Percentiles rank a stretch among this genome's conserved stretches.
Evolutionary conservation across 92 coral and sea anemone genomes (phyloP).

Genomic region (Siderastrea siderea): DNA sequence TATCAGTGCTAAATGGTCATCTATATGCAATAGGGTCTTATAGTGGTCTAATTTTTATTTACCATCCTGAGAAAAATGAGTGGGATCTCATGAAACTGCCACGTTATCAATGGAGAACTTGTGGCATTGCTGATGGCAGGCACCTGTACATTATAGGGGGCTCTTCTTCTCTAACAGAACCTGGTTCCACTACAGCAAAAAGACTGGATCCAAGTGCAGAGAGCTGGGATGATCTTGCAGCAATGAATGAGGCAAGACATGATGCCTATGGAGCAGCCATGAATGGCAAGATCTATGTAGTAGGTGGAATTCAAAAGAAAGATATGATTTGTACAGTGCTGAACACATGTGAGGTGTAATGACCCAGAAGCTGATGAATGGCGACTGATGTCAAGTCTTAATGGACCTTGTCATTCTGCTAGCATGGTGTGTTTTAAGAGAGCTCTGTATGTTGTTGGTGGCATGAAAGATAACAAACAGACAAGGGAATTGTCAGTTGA

Average conservation of each 20-base stretch:
- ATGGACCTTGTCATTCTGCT: conserved; percentile 64
- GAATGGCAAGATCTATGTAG: conserved; percentile 72
- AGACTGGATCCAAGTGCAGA: conserved; percentile 54
- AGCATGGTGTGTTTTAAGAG: conserved; percentile 72
- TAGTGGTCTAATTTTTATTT: conserved; percentile 37
- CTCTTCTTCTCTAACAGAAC: not conserved
- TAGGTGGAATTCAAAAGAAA: conserved; percentile 44
- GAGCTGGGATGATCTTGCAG: conserved; percentile 55
- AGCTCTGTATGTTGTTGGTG: conserved; percentile 75
- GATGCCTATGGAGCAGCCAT: conserved; percentile 60
- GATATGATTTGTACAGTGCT: conserved; percentile 10
- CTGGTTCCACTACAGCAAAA: conserved; percentile 8
- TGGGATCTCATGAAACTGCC: conserved; percentile 43
- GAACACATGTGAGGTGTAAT: conserved; percentile 68
- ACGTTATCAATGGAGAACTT: conserved; percentile 59
- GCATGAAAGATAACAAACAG: not conserved
- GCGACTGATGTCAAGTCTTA: conserved; percentile 70
- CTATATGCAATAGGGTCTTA: conserved; percentile 43
- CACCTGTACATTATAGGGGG: conserved; percentile 75
- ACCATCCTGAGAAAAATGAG: conserved; percentile 56
- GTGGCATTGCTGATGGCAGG: conserved; percentile 57
- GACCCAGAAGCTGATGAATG: conserved; percentile 70
- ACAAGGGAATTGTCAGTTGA: not conserved
- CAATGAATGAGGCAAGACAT: conserved; percentile 69
- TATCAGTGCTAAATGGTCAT: conserved; percentile 47